phyloP scores from a whole-genome alignment of 1,140 invertebrate species.

The Anastrepha ludens region DNA sequence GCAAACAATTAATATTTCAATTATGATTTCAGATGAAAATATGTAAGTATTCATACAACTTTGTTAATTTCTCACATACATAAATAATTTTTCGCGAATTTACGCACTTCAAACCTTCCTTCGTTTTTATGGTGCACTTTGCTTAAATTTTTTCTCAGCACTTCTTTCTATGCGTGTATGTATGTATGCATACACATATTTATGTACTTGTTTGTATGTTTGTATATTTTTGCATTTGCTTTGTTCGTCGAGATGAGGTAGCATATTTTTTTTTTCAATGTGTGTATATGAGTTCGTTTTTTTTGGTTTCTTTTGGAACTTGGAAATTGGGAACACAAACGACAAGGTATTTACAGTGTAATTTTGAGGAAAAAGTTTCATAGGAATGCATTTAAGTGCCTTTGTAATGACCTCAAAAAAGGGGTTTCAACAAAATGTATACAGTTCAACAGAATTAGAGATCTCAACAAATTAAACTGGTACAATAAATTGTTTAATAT shows the following conservation, averaged over 20 bases:
- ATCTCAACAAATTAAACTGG: constrained; percentile 17
- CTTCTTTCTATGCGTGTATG: neutral
- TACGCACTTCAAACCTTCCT: no score
- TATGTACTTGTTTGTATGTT: constrained; percentile 26
- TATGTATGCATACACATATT: neutral
- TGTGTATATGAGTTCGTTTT: constrained; percentile 14
- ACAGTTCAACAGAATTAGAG: constrained; percentile 35
- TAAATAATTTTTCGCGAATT: no score
- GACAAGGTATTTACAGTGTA: neutral
- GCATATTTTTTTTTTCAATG: constrained; percentile 56
- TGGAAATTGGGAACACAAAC: constrained; percentile 42
- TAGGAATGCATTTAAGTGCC: neutral
- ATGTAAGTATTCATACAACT: no score
- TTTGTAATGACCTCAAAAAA: constrained; percentile 44
- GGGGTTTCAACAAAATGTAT: constrained; percentile 33
- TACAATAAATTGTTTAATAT: neutral
- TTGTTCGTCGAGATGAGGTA: constrained; percentile 65
- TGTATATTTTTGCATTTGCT: constrained; percentile 48
- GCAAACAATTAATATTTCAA: constrained; percentile 52
- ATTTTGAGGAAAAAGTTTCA: neutral
- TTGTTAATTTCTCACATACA: no score
- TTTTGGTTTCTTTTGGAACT: neutral
- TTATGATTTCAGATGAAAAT: neutral
- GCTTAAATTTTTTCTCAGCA: neutral
- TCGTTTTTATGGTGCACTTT: neutral